Percentiles rank a stretch among this genome's conserved stretches.
Conservation (phyloP, 2,888 invertebrate genomes). For the Papilio elwesi region DNA sequence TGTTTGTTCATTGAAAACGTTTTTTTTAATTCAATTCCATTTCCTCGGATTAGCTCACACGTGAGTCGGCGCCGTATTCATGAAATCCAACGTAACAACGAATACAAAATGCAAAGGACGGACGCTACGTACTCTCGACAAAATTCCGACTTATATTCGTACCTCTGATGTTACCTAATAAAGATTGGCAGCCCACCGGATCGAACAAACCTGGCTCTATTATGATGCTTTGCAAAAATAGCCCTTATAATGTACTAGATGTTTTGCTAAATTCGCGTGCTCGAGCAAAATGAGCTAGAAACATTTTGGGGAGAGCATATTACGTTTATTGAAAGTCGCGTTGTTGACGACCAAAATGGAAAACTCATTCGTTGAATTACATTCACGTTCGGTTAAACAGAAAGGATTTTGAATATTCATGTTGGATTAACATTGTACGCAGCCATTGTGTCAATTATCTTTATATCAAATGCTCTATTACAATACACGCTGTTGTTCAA, state of each 20-base stretch:
- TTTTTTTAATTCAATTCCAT: slow-evolving; percentile 52
- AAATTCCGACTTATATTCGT: slow-evolving; percentile 64
- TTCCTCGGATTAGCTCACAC: slow-evolving; percentile 55
- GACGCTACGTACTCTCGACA: slow-evolving; percentile 57
- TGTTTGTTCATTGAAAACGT: slow-evolving; percentile 45
- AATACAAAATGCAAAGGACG: slow-evolving; percentile 69
- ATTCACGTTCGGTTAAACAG: slow-evolving; percentile 30
- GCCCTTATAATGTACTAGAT: slow-evolving; percentile 34
- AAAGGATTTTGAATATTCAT: slow-evolving; percentile 27
- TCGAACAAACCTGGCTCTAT: slow-evolving; percentile 62
- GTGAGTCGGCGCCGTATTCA: slow-evolving; percentile 53
- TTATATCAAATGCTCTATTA: neutral
- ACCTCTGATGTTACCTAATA: slow-evolving; percentile 70
- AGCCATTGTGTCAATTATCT: slow-evolving; percentile 10
- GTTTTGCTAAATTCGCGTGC: slow-evolving; percentile 14
- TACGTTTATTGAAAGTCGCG: slow-evolving; percentile 38
- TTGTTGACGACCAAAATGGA: slow-evolving; percentile 31
- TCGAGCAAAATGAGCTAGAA: slow-evolving; percentile 2
- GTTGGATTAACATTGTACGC: neutral
- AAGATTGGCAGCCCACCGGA: slow-evolving; percentile 78
- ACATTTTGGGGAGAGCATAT: slow-evolving; percentile 37
- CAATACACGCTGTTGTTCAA: neutral
- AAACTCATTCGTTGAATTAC: slow-evolving; percentile 29
- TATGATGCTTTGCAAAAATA: slow-evolving; percentile 41
- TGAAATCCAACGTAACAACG: slow-evolving; percentile 62